phyloP scores from a whole-genome alignment of 1,140 invertebrate genomes.

The Drosophila triauraria region DNA sequence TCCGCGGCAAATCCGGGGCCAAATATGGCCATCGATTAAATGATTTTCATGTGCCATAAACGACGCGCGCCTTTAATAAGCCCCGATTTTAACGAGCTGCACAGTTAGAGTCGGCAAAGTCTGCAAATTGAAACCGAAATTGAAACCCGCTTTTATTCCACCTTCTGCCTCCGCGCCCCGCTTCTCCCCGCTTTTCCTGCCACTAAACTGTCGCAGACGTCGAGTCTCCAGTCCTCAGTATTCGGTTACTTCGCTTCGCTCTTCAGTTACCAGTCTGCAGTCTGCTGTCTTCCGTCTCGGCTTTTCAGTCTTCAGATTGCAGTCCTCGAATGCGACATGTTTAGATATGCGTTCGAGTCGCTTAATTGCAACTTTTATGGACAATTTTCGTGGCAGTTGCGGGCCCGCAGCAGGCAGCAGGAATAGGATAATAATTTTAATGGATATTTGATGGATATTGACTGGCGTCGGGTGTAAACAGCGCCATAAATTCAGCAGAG shows the following conservation, averaged over 20 bases:
- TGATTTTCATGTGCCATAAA: slow-evolving; percentile 82
- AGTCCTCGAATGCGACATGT: slow-evolving; percentile 38
- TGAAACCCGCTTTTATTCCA: slow-evolving; percentile 29
- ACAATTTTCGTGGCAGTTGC: slow-evolving; percentile 54
- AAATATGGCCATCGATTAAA: slow-evolving; percentile 81
- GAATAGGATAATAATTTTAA: slow-evolving; percentile 60
- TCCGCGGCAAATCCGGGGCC: slow-evolving; percentile 56
- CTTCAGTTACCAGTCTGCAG: slow-evolving; percentile 1
- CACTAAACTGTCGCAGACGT: slow-evolving; percentile 76
- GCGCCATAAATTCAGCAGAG: slow-evolving; percentile 56
- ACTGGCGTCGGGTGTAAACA: slow-evolving; percentile 62
- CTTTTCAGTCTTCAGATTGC: slow-evolving; percentile 6
- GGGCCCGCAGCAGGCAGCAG: slow-evolving; percentile 19
- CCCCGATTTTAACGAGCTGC: slow-evolving; percentile 76
- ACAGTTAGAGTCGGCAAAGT: slow-evolving; percentile 16
- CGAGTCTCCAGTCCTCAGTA: slow-evolving; percentile 40
- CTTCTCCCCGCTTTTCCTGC: slow-evolving; percentile 11
- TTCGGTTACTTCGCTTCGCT: slow-evolving; percentile 6
- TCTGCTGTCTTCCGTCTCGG: slow-evolving; percentile 4
- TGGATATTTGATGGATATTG: slow-evolving; percentile 71
- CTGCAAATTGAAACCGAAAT: slow-evolving; percentile 64
- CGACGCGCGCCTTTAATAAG: slow-evolving; percentile 81
- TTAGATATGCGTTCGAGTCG: slow-evolving; percentile 75
- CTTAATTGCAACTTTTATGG: slow-evolving; percentile 81
- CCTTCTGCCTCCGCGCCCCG: neutral